Evolutionary conservation across 2,113 vertebrate species (phyloP), one percentile per base, ranked within the genome.

Genomic region (Ciconia stormi): DNA sequence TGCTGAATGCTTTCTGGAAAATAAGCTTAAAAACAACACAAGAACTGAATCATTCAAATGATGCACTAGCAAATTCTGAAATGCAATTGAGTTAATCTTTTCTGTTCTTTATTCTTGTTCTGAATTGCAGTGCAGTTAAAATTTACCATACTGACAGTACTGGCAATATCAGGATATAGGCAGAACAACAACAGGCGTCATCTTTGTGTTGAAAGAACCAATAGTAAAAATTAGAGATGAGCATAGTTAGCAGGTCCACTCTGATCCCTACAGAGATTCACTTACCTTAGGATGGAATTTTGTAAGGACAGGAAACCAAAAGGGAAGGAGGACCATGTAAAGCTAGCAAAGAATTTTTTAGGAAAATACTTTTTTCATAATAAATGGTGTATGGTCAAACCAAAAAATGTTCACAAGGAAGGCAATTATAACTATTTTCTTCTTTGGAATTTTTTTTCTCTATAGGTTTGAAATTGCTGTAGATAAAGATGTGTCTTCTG

Each of bases 21-120:
- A 94, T 69, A 50, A 84, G 46, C 76, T 91, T 90, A 47, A 90
- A 77, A 77, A 49, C 29, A 80, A n/a, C 21, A 82, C 13, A 87
- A 87, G 49, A 91, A 89, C 66, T 56, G 65, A 94, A 81, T 84
- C 25, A 87, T 63, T 89, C 38, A 74, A 91, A 78, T 82, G 5
- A 94, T 82, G 42, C 61, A 78, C 25, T 74, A 71, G 11, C 22
- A 89, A 84, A 49, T 67, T 82, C 65, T 38, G 56, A 89, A 91
- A 84, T 46, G 38, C 13, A 92, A 87, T 26, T 55, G 42, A 82
- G 36, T 19, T 74, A 59, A 66, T 65, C 17, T 74, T 70, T 83
- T 74, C 32, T 78, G 22, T 44, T 65, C 70, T 86, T 82, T 65
- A 34, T 76, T 85, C 27, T 55, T 65, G 5, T 80, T 72, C 36